Base-by-base conservation (phyloP, 2,113 vertebrate species). In the Phrynosoma blainvillii region DNA sequence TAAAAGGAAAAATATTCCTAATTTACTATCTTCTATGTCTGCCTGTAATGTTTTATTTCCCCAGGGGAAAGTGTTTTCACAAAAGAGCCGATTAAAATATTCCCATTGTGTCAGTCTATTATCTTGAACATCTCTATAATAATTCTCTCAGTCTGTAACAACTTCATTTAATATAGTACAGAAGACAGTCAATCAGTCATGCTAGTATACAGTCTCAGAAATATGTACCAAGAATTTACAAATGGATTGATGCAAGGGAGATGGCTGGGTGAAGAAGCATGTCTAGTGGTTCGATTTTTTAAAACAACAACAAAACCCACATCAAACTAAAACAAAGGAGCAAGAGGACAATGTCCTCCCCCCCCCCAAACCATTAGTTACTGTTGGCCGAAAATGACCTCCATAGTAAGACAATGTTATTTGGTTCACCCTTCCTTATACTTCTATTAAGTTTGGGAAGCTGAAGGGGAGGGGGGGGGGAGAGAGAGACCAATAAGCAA, bases 141-240 rank as follows among this genome's bases (percentile, higher is more conserved):
- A 40, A 56, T 65, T 5, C 65, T 12, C 14, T 56, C 11, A 75
- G 21, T 52, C n/a, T 75, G 59, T 68, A 85, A 65, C 32, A 32
- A 16, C 86, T 84, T 79, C 77, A 90, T 80, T 82, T 94, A 79
- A 89, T 30, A 62, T 1, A 89, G 86, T 59, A 77, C 79, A 89
- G 84, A 56, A 23, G 32, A 89, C 10, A 90, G 79, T 86, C 40
- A 54, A 79, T 84, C 25, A 75, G 36, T 21, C 8, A 0, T 65
- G 20, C 4, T 79, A 62, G 71, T 27, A 13, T 30, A 0, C 27
- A 70, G 54, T 79, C 79, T 87, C 89, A 87, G 70, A 90, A 85
- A 77, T 0, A 0, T 1, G 1, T 74, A 76, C 9, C 8, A 47
- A 6, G 23, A 80, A 2, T 8, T 82, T 27, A 52, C 42, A 91